phyloP scores from a whole-genome alignment of 2,888 invertebrate species.

The Campopleginae sp. region DNA sequence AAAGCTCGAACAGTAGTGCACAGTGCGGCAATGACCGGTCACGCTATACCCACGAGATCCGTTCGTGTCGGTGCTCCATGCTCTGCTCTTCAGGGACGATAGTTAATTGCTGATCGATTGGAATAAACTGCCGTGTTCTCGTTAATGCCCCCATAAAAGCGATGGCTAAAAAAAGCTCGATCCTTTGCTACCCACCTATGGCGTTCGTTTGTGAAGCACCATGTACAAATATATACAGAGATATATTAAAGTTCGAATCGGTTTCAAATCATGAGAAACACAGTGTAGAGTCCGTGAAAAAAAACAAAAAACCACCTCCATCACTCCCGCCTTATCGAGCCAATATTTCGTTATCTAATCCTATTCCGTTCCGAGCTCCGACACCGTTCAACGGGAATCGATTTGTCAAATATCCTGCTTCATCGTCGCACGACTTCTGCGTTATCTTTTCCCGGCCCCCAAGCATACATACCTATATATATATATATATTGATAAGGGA shows the following conservation, averaged over 20 bases:
- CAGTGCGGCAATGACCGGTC: conserved; percentile 65
- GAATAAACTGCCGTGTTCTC: conserved; percentile 77
- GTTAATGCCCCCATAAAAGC: conserved; percentile 78
- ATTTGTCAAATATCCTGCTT: conserved; percentile 15
- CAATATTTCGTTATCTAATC: conserved; percentile 29
- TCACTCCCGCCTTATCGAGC: conserved; percentile 24
- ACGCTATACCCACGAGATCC: conserved; percentile 70
- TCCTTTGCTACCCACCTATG: not conserved
- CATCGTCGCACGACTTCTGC: not conserved
- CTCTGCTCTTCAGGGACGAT: conserved; percentile 72
- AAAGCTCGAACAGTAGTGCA: conserved; percentile 53
- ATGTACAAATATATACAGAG: not conserved
- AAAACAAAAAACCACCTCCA: conserved; percentile 43
- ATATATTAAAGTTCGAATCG: not conserved
- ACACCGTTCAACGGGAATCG: not conserved
- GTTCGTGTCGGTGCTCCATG: conserved; percentile 68
- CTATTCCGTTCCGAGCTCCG: not conserved
- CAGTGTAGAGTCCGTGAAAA: conserved; percentile 18
- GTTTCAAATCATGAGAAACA: conserved; percentile 19
- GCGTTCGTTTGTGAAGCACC: conserved; percentile 8
- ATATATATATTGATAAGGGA: not conserved
- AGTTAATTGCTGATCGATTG: conserved; percentile 78
- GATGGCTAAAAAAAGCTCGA: conserved; percentile 52
- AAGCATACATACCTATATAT: not conserved
- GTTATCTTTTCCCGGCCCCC: not conserved